Conservation (phyloP, 2,888 invertebrate genomes). For the Calliscelio sp. region DNA sequence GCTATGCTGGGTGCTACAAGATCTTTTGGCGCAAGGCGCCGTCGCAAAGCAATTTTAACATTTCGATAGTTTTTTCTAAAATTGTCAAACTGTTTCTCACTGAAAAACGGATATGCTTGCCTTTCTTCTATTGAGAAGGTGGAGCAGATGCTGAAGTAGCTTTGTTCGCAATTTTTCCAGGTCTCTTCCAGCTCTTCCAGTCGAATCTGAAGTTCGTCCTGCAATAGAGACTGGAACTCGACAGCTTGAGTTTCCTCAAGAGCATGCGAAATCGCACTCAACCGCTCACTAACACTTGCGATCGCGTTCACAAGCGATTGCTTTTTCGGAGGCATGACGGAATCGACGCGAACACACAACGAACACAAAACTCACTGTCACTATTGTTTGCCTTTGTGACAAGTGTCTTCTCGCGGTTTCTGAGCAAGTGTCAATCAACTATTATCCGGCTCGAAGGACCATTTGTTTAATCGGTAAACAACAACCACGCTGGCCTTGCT, state of each 20-base stretch:
- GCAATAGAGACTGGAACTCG: background rate
- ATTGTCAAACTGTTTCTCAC: background rate
- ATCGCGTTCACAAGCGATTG: background rate
- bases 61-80: background rate
- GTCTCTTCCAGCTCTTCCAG: background rate
- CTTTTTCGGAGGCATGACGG: background rate
- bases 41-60: background rate
- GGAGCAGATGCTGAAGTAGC: background rate
- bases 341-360: no score
- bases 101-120: background rate
- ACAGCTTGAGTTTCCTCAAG: background rate
- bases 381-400: background rate
- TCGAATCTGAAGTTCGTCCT: background rate
- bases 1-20: background rate
- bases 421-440: background rate
- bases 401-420: background rate
- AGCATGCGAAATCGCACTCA: background rate
- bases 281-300: background rate
- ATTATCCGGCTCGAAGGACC: constrained; percentile 16
- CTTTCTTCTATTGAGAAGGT: background rate
- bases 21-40: background rate
- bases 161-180: background rate
- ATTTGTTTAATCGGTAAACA: background rate
- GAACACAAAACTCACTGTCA: no score
- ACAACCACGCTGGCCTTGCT: no score